Evolutionary conservation across 2,113 vertebrate genomes (phyloP), one percentile per base, ranked within the genome.

Genomic region (Pandion haliaetus): DNA sequence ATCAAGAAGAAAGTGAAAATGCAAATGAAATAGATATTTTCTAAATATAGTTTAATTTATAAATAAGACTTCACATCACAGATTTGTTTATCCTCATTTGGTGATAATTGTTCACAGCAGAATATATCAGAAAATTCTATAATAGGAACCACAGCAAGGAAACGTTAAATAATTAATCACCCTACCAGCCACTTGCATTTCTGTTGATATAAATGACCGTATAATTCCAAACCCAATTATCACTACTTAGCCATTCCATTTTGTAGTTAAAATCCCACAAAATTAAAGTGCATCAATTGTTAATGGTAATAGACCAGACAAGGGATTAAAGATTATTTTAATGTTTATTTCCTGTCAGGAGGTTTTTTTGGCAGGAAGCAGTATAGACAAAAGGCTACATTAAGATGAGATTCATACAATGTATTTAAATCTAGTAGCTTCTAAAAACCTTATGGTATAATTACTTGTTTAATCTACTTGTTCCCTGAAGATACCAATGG

Each of bases 141-240:
- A 98, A 98, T 95, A 98, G 98, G 98, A 98, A 97, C 97, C 98
- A 98, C 96, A 98, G 98, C 98, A 98, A 98, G 98, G 98, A 98
- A 98, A 98, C 93, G 97, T 98, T 99, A 98, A 99, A 99, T 99
- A 98, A 99, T 99, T 99, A 98, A 99, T 98, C 97, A 97, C 97
- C 95, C 94, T 98, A 97, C 98, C 98, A 98, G 98, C 96, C 97
- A 97, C 97, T 97, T 97, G 98, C 98, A 98, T 98, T 98, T 98
- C 98, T 98, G 98, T 98, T 98, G 98, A 98, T 98, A 98, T 98
- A 98, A 98, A 98, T 98, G 98, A 98, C 98, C 97, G 88, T 98
- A 98, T 98, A 98, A 98, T 98, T 98, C 98, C 98, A 98, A 98
- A 98, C 97, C 98, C 98, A 98, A 98, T 98, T 98, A 98, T 98